Evolutionary conservation across 2,113 vertebrate species (phyloP).

Genomic region (Nothoprocta pentlandii): DNA sequence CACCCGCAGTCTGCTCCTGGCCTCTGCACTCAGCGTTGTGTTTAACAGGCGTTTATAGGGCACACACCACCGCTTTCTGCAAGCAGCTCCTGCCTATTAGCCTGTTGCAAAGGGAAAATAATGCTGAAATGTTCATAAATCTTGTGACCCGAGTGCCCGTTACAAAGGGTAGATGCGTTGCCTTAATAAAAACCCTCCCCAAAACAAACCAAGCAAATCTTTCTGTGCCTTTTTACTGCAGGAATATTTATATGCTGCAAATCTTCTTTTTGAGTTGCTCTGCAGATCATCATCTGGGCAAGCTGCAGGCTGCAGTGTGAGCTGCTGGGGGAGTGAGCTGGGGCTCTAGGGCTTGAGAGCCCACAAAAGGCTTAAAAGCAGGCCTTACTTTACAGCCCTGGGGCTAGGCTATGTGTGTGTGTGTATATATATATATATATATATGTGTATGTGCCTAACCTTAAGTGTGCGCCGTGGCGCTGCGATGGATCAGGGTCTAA

Average conservation of each 20-base stretch:
- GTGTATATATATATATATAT: not conserved
- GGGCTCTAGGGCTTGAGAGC: not conserved
- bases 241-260: not conserved
- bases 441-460: not conserved
- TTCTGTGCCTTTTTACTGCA: not conserved
- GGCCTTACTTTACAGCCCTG: not conserved
- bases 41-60: not conserved
- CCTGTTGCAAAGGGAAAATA: not conserved
- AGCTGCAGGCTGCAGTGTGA: not conserved
- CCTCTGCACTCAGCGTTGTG: not conserved
- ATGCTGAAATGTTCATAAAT: not conserved
- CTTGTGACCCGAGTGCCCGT: not conserved
- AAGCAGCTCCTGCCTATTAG: not conserved
- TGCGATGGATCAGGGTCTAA: constrained; percentile 9
- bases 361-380: not conserved
- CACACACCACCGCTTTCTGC: not conserved
- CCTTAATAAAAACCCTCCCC: not conserved
- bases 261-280: not conserved
- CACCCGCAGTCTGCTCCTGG: not conserved
- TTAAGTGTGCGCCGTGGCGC: not conserved
- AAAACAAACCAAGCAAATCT: not conserved
- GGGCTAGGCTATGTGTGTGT: not conserved
- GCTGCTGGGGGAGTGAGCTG: not conserved
- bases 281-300: constrained; percentile 47
- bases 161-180: not conserved